phyloP scores from a whole-genome alignment of 2,797 vertebrate species.

The Jordanella pulchra region DNA sequence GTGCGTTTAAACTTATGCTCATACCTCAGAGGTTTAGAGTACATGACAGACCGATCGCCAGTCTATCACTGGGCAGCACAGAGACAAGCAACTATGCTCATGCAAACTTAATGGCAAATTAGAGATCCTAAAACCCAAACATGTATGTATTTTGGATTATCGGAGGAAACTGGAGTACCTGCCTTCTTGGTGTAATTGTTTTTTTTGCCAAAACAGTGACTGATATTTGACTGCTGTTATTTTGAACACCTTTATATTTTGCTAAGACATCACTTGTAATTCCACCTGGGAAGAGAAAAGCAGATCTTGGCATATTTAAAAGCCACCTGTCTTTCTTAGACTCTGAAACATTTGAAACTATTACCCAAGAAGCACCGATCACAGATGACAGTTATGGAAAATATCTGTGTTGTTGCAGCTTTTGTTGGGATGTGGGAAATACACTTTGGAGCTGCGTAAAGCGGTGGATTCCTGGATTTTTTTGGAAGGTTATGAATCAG shows the following conservation, averaged over 20 bases:
- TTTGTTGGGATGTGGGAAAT: slow-evolving; percentile 39
- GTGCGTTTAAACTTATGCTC: too few species aligned
- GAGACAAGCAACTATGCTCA: too few species aligned
- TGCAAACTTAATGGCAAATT: too few species aligned
- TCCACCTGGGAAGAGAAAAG: not conserved
- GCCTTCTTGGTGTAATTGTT: too few species aligned
- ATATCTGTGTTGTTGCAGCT: slow-evolving; percentile 30
- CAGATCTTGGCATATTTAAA: slow-evolving; percentile 22
- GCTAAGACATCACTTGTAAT: slow-evolving; percentile 3
- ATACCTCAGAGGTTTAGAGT: too few species aligned
- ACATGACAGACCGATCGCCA: too few species aligned
- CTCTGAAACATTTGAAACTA: slow-evolving; percentile 34
- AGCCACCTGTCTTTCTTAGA: slow-evolving; percentile 12
- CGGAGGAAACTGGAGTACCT: too few species aligned
- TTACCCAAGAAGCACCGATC: slow-evolving; percentile 9
- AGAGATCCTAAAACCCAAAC: too few species aligned
- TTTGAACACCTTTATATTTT: slow-evolving; percentile 4
- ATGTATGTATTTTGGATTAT: too few species aligned
- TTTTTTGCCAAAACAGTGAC: too few species aligned
- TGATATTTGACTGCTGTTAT: not conserved
- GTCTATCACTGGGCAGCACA: too few species aligned
- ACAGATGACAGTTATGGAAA: slow-evolving; percentile 4
- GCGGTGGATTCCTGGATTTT: slow-evolving; percentile 30
- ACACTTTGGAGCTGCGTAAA: slow-evolving; percentile 20
- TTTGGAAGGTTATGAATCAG: slow-evolving; percentile 53